phyloP scores from a whole-genome alignment of 2,797 vertebrate species.

The Rhyacichthys aspro region DNA sequence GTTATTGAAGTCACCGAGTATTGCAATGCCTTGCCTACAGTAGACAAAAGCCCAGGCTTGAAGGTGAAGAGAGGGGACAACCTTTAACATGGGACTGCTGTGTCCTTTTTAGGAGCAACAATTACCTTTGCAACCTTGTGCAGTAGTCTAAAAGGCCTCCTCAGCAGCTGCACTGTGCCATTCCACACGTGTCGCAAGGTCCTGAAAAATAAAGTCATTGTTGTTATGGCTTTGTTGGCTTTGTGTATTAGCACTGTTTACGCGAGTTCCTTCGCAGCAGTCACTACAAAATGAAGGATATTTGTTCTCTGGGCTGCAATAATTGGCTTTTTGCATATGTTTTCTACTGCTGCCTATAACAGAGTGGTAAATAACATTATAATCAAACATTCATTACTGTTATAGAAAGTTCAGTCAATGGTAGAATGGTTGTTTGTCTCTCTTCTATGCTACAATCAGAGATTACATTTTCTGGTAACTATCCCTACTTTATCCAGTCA shows the following conservation, averaged over 20 bases:
- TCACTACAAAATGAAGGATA: constrained; percentile 32
- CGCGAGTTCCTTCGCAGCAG: constrained; percentile 30
- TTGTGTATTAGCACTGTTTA: constrained; percentile 17
- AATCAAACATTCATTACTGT: too few relatives aligned
- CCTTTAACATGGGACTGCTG: constrained; percentile 65
- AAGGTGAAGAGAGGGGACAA: constrained; percentile 69
- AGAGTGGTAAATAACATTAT: too few relatives aligned
- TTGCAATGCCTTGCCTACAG: constrained; percentile 39
- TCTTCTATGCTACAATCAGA: too few relatives aligned
- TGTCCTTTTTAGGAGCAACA: constrained; percentile 60
- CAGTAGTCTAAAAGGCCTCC: constrained; percentile 50
- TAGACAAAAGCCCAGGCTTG: constrained; percentile 72
- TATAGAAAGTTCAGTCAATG: too few relatives aligned
- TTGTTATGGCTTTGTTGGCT: constrained; percentile 47
- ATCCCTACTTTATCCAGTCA: too few relatives aligned
- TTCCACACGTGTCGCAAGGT: constrained; percentile 24
- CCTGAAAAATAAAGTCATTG: constrained; percentile 34
- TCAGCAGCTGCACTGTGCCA: constrained; percentile 42
- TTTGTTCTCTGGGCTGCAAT: constrained; percentile 23
- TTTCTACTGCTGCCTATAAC: constrained; percentile 39
- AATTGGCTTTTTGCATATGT: constrained; percentile 42
- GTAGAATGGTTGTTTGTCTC: too few relatives aligned
- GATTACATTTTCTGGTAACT: too few relatives aligned
- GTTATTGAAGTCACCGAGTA: constrained; percentile 69
- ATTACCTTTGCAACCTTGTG: constrained; percentile 78